A percentile compares a stretch with the other conserved stretches of the same genome.
phyloP scores from a whole-genome alignment of 2,797 vertebrate species.

The Falco novaeseelandiae region DNA sequence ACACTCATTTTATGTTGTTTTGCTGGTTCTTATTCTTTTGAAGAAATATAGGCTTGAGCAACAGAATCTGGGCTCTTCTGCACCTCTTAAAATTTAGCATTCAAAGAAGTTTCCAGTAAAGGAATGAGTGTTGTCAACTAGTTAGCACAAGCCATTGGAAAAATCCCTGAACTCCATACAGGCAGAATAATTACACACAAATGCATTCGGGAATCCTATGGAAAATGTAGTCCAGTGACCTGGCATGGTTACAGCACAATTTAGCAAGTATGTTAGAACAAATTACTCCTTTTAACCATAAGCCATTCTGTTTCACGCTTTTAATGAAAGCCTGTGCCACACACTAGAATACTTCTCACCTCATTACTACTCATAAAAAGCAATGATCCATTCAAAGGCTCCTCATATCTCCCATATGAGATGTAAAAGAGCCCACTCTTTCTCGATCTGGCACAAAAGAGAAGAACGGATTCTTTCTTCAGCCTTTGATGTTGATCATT shows the following conservation, averaged over 20 bases:
- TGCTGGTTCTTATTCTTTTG: conserved; percentile 42
- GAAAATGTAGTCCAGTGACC: conserved; percentile 76
- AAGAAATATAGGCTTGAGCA: conserved; percentile 40
- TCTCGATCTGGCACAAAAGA: conserved; percentile 70
- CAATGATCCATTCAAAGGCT: conserved; percentile 85
- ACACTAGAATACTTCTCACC: conserved; percentile 89
- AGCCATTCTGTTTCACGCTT: conserved; percentile 83
- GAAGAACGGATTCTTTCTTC: conserved; percentile 59
- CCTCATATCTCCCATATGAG: conserved; percentile 81
- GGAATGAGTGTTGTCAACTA: conserved; percentile 65
- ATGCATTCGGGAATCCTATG: conserved; percentile 69
- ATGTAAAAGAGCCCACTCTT: conserved; percentile 69
- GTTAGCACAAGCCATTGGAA: conserved; percentile 64
- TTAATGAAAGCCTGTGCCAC: conserved; percentile 86
- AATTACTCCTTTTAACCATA: conserved; percentile 83
- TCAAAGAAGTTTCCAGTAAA: conserved; percentile 55
- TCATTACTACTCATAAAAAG: conserved; percentile 89
- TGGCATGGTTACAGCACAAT: conserved; percentile 78
- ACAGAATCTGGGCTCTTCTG: conserved; percentile 40
- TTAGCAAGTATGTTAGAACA: conserved; percentile 84
- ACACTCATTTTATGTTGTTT: neutral
- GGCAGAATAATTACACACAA: conserved; percentile 72
- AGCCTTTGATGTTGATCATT: conserved; percentile 84
- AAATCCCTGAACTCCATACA: conserved; percentile 42
- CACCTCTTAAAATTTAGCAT: conserved; percentile 35